Base-by-base conservation (phyloP, 2,888 invertebrate species). In the Pollenia labialis region DNA sequence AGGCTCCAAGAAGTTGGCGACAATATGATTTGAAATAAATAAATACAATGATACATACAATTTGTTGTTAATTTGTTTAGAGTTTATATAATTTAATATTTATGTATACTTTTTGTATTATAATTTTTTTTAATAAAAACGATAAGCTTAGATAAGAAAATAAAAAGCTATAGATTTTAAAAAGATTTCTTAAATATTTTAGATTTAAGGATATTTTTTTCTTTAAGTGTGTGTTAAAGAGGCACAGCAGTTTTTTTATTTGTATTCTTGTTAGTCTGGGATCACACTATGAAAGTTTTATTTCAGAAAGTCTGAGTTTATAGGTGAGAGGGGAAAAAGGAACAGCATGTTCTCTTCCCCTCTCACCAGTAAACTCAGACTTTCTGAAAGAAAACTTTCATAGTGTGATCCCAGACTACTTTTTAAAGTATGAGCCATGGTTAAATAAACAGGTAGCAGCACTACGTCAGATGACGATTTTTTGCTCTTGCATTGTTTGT, bases 1-100 rank as follows among this genome's bases (percentile, higher is more conserved):
- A 93, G 81, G 89, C 88, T 42, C 89, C 89, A 46, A 90, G 93
- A 52, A 91, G 90, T 83, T 93, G 92, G 92, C 88, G 92, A 77
- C 81, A 89, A 50, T 89, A 85, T 52, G 80, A 82, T 40, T 46
- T 14, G 10, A 85, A 85, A 76, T 82, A 85, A 85, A 76, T 82
- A 76, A 81, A 18, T 44, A 74, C 14, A 48, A 79, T 16, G 12
- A 40, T 44, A 14, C 44, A 66, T 32, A 40, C n/a, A 11, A 16
- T 80, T 66, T 68, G 0, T 56, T 40, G 40, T 77, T 81, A 42
- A n/a, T 76, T 80, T 54, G 68, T 62, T 84, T 12, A 60, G 52
- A 69, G 50, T 85, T 76, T 69, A 79, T 64, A 72, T 42, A 16
- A 58, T 74, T 68, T 23, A 60, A 58, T 85, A 46, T 83, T 56